These are phyloP conservation scores for Cheilosia scutellata DNA, from an alignment of 2,888 invertebrate genomes.

Conservation along the genomic window DNA sequence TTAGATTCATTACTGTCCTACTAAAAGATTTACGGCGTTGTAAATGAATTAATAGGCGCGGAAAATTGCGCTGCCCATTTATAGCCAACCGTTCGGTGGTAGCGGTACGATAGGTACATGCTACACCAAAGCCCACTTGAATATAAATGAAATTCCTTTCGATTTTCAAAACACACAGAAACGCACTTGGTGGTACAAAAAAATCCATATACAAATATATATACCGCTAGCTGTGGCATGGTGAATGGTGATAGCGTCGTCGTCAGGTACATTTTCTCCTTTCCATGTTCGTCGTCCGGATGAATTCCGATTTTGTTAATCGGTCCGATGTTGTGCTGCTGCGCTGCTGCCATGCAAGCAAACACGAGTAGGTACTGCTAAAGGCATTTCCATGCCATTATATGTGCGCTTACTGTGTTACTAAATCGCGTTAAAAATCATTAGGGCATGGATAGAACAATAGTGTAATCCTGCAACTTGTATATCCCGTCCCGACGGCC, in stretches of 20 bases:
- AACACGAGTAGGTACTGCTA: background rate
- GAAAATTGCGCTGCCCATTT: conserved; percentile 17
- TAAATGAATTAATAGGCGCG: conserved; percentile 21
- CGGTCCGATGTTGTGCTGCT: background rate
- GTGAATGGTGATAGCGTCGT: background rate
- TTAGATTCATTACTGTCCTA: conserved; percentile 27
- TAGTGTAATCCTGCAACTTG: conserved; percentile 15
- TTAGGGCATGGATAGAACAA: conserved; percentile 18
- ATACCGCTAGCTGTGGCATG: background rate
- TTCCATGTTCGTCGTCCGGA: conserved; percentile 8
- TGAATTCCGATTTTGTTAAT: conserved; percentile 32
- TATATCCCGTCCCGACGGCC: background rate
- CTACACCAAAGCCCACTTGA: background rate
- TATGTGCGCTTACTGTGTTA: conserved; percentile 1
- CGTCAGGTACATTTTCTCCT: background rate
- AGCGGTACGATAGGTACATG: too few relatives aligned
- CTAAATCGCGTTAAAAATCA: conserved; percentile 32
- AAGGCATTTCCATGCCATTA: background rate
- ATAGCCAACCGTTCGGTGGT: background rate
- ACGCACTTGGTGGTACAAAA: background rate
- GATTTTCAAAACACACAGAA: conserved; percentile 6
- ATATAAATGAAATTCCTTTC: conserved; percentile 25
- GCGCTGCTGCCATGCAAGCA: background rate
- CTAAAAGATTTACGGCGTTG: conserved; percentile 30
- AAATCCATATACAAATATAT: background rate